These are phyloP conservation scores for Loxodonta africana DNA, from an alignment of 2,113 vertebrate species.

Conservation along the genomic window DNA sequence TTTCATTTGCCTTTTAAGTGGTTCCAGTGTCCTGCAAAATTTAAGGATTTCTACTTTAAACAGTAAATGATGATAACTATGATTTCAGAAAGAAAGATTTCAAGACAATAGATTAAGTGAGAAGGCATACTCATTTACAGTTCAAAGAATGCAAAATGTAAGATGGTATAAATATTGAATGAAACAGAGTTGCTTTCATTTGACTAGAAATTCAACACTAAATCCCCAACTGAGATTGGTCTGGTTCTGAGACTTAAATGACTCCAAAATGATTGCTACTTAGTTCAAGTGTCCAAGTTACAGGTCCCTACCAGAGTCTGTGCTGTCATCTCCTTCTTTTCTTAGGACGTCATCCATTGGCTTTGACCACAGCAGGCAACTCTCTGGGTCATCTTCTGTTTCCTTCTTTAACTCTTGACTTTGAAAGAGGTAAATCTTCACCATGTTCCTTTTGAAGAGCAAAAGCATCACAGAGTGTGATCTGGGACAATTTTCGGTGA, in stretches of 20 bases:
- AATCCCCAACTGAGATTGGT: neutral
- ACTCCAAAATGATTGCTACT: neutral
- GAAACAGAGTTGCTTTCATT: neutral
- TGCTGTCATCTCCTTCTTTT: neutral
- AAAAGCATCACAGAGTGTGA: neutral
- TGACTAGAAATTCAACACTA: neutral
- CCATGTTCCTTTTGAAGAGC: neutral
- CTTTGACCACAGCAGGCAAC: neutral
- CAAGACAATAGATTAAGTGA: constrained; percentile 7
- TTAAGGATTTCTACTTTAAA: neutral
- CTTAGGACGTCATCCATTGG: neutral
- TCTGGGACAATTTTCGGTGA: neutral
- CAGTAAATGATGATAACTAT: neutral
- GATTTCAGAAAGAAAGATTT: constrained; percentile 17
- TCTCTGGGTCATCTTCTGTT: neutral
- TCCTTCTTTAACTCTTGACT: neutral
- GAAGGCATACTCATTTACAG: neutral
- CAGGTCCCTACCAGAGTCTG: fast-evolving
- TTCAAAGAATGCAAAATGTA: neutral
- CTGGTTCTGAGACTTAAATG: neutral
- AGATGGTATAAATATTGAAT: neutral
- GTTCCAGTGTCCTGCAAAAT: neutral
- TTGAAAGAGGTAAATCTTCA: neutral
- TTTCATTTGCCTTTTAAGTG: constrained; percentile 14
- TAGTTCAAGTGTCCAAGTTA: neutral